Percentiles rank a stretch among this genome's conserved stretches.
phyloP scores from a whole-genome alignment of 2,113 vertebrate genomes.

The Petrocephalus zakoni region DNA sequence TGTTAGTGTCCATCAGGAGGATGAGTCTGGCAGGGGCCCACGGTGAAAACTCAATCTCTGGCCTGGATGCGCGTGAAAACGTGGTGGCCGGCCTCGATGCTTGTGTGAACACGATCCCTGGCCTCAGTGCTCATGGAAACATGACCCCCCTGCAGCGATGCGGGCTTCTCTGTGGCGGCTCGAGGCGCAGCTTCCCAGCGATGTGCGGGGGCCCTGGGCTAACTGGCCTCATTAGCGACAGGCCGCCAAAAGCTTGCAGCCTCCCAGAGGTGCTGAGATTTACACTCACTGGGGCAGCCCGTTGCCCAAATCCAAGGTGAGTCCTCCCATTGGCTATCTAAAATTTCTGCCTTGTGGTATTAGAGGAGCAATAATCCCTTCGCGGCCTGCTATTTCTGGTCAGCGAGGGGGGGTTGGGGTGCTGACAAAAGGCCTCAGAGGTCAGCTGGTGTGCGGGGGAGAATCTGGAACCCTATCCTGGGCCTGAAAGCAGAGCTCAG shows the following conservation, averaged over 20 bases:
- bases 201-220: slow-evolving; percentile 57
- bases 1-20: slow-evolving; percentile 64
- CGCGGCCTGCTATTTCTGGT: slow-evolving; percentile 26
- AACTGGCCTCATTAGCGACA: slow-evolving; percentile 64
- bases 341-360: slow-evolving; percentile 32
- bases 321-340: slow-evolving; percentile 33
- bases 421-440: slow-evolving; percentile 6
- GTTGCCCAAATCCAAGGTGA: slow-evolving; percentile 14
- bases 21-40: slow-evolving; percentile 61
- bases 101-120: neutral
- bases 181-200: slow-evolving; percentile 57
- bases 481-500: slow-evolving; percentile 24
- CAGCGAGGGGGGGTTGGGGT: neutral
- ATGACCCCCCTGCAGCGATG: slow-evolving; percentile 61
- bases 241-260: slow-evolving; percentile 58
- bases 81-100: neutral
- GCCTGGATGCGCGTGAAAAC: neutral
- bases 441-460: neutral
- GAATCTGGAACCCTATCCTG: neutral
- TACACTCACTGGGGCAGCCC: slow-evolving; percentile 47
- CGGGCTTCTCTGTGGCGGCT: slow-evolving; percentile 51
- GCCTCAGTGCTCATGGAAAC: slow-evolving; percentile 48
- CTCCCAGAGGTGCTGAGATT: slow-evolving; percentile 57
- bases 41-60: slow-evolving; percentile 75
- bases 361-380: slow-evolving; percentile 36